phyloP scores from a whole-genome alignment of 2,888 invertebrate species.

The Rugalucina vietnamica region DNA sequence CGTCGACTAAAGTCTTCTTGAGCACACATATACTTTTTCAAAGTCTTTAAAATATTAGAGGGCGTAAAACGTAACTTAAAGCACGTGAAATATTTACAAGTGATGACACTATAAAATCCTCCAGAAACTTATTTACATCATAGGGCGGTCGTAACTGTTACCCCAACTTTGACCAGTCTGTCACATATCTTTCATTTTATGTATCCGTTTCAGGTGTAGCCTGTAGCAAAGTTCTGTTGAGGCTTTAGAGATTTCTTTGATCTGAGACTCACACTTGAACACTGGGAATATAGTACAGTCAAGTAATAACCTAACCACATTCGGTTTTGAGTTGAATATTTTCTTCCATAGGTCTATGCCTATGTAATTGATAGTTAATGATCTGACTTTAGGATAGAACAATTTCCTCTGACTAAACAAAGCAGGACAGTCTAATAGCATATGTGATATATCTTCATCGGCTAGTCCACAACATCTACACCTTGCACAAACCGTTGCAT shows the following conservation, averaged over 20 bases:
- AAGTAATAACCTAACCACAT: neutral
- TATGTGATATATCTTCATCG: neutral
- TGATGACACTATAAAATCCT: no score
- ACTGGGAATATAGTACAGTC: neutral
- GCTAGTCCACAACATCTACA: neutral
- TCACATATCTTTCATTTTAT: neutral
- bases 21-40: no score
- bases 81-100: no score
- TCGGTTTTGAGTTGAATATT: neutral
- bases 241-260: neutral
- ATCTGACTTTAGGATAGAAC: neutral
- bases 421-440: neutral
- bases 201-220: neutral
- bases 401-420: neutral
- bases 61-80: no score
- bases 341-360: neutral
- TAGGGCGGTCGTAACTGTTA: no score
- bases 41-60: no score
- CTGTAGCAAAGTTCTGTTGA: neutral
- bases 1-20: no score
- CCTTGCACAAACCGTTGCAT: neutral
- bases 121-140: no score
- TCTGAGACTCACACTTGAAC: neutral
- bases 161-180: no score
- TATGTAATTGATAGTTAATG: neutral